These are phyloP conservation scores for Delia radicum DNA, from an alignment of 1,140 invertebrate species.

Conservation along the genomic window DNA sequence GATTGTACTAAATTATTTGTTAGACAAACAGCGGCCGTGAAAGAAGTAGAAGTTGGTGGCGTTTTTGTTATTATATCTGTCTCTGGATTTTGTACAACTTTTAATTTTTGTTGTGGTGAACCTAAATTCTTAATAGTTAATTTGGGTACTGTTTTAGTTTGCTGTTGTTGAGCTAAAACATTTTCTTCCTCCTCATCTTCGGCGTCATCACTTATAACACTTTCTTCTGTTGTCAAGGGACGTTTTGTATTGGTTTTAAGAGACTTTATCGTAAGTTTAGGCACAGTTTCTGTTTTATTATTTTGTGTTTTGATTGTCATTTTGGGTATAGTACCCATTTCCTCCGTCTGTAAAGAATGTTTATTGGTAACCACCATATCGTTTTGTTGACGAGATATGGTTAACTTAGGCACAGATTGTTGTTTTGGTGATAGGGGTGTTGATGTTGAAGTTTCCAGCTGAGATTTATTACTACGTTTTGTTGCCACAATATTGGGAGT, in stretches of 20 bases:
- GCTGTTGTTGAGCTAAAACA: conserved; percentile 13
- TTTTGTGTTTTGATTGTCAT: conserved; percentile 30
- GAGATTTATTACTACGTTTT: conserved; percentile 13
- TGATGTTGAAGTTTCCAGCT: not conserved
- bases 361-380: not conserved
- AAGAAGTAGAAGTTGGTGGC: not conserved
- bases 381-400: conserved; percentile 36
- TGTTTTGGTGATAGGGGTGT: not conserved
- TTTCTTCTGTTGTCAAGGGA: conserved; percentile 26
- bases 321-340: conserved; percentile 23
- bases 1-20: not conserved
- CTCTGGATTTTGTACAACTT: conserved; percentile 35
- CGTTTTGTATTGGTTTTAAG: not conserved
- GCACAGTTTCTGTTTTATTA: not conserved
- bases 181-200: conserved; percentile 1
- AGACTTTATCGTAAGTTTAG: not conserved
- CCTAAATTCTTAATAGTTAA: conserved; percentile 51
- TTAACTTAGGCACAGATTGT: conserved; percentile 42
- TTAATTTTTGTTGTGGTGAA: conserved; percentile 47
- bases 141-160: conserved; percentile 37
- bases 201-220: conserved; percentile 28
- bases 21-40: too few relatives aligned
- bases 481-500: not conserved
- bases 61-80: conserved; percentile 12
- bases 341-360: not conserved